These are phyloP conservation scores for Thereva unica DNA, from an alignment of 2,888 invertebrate species.

Conservation along the genomic window DNA sequence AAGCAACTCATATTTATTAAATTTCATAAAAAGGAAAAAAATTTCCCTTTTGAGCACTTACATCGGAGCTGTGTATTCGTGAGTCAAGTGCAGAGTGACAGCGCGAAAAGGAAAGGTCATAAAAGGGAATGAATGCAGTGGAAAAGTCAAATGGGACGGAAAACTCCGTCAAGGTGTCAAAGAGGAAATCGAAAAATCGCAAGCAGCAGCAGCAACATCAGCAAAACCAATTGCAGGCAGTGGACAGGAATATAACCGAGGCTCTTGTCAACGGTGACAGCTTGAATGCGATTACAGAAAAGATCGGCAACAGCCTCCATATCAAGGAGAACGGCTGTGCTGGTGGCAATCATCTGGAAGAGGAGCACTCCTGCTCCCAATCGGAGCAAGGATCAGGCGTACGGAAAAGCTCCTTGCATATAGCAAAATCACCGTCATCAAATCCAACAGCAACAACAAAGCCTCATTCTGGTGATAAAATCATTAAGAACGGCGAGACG, in stretches of 20 bases:
- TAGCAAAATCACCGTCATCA: not conserved
- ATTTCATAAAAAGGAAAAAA: not conserved
- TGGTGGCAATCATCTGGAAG: slow-evolving; percentile 7
- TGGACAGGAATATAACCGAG: not conserved
- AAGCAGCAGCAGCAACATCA: slow-evolving; percentile 29
- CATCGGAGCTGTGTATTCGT: slow-evolving; percentile 5
- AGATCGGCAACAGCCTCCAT: slow-evolving; percentile 32
- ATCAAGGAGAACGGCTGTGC: slow-evolving; percentile 40
- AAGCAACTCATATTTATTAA: slow-evolving; percentile 3
- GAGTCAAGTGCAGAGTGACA: slow-evolving; percentile 23
- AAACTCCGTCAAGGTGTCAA: slow-evolving; percentile 30
- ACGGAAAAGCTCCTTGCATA: not conserved
- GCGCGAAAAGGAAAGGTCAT: slow-evolving; percentile 26
- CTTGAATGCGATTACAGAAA: slow-evolving; percentile 29
- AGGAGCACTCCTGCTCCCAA: not conserved
- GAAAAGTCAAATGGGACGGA: slow-evolving; percentile 31
- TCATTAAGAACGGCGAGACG: slow-evolving; percentile 17
- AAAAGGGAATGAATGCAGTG: slow-evolving; percentile 34
- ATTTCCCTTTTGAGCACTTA: not conserved
- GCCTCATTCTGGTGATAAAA: not conserved
- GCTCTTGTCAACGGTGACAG: slow-evolving; percentile 1
- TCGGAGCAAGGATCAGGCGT: too few species aligned
- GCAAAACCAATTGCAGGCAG: not conserved
- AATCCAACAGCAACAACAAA: slow-evolving; percentile 2
- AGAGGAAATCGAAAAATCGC: slow-evolving; percentile 33